Evolutionary conservation across 2,888 invertebrate genomes (phyloP).

Genomic region (Lasioglossum zephyrum): DNA sequence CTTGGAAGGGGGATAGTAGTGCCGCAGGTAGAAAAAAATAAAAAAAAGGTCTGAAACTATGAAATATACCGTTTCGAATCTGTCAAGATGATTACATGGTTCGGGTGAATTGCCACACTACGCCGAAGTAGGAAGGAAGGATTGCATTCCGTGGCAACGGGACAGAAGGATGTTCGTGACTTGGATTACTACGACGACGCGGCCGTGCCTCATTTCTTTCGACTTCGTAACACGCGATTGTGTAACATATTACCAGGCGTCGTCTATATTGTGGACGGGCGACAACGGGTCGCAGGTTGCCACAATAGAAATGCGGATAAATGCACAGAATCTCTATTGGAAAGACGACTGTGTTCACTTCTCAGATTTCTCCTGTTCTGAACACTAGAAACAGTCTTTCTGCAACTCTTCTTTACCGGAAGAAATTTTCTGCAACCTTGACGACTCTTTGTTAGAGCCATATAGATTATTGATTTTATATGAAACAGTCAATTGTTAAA

Average conservation of each 20-base stretch:
- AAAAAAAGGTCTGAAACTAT: neutral
- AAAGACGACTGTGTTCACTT: neutral
- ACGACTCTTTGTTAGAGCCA: no score
- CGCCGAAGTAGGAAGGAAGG: slow-evolving; percentile 23
- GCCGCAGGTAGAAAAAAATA: neutral
- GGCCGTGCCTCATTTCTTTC: slow-evolving; percentile 48
- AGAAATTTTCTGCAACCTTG: neutral
- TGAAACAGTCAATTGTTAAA: neutral
- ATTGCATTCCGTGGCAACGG: slow-evolving; percentile 19
- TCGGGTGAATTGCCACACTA: slow-evolving; percentile 4
- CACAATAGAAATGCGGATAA: neutral
- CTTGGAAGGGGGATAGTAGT: neutral
- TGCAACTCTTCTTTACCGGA: no score
- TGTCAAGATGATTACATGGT: neutral
- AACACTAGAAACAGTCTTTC: neutral
- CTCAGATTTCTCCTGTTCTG: neutral
- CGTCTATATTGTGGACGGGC: slow-evolving; percentile 5
- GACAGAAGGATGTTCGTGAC: slow-evolving; percentile 49
- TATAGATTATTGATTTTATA: neutral
- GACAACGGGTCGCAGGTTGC: neutral
- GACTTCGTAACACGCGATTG: slow-evolving; percentile 53
- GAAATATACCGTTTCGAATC: neutral
- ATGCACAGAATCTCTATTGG: neutral
- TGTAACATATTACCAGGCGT: slow-evolving; percentile 46
- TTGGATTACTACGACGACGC: slow-evolving; percentile 25